Base-by-base conservation (phyloP, 2,888 invertebrate species). In the Melinaea menophilus region DNA sequence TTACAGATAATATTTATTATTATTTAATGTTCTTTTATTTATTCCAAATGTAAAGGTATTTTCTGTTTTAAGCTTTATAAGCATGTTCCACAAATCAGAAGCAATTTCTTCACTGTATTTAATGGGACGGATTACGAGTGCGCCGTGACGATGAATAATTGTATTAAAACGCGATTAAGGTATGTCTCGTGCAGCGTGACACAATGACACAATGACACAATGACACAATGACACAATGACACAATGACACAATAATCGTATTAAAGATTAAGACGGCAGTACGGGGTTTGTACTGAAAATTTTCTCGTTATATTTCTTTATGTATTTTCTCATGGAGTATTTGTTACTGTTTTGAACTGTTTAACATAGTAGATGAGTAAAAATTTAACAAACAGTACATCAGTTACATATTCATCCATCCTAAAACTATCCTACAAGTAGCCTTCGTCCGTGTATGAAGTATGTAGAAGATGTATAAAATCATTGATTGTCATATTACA, bases 131-230 rank as follows among this genome's bases (percentile, higher is more conserved):
- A 62, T 58, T 61, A 34, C 34, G 54, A 22, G 45, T 35, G 46
- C 34, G 46, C 55, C 33, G 58, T 54, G n/a, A 22, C 47, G 33
- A 35, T 64, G 61, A 61, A 58, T 64, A 55, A 64, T 64, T 61
- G 58, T 58, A 61, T 64, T 61, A 61, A 61, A 64, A 64, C 56
- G 55, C 54, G 61, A 57, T 64, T 64, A 61, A 57, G 54, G 22
- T 33, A 55, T 12, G 13, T 59, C 59, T 58, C 46, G 55, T 54
- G 46, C 41, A 11, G 54, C 55, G 60, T 37, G 62, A 60, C 62
- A 57, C 22, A 22, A 22, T 22, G 22, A 22, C 22, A 22, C 54
- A 47, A 56, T 65, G 22, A 22, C 22, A 22, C 54, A 47, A 56
- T 65, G 22, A 22, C 22, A 22, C 54, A 47, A 56, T 65, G 22